These are phyloP conservation scores for Rhinoderma darwinii DNA, from an alignment of 2,113 vertebrate species.

Conservation along the genomic window DNA sequence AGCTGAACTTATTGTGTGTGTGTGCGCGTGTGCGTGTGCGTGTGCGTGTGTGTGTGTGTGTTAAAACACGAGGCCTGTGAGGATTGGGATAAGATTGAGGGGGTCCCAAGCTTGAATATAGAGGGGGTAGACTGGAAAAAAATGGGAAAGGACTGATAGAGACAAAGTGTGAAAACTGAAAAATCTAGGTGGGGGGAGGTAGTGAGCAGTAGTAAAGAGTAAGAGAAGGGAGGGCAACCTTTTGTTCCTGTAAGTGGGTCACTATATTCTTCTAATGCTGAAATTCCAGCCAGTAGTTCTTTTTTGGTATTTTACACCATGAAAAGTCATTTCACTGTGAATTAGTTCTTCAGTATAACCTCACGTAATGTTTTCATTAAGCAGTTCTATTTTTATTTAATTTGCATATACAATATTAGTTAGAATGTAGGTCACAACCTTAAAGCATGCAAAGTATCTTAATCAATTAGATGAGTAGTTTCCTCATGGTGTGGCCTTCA, in stretches of 20 bases:
- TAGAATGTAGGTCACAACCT: slow-evolving; percentile 38
- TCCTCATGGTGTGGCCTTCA: slow-evolving; percentile 5
- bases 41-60: too few species aligned
- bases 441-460: slow-evolving; percentile 34
- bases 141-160: too few species aligned
- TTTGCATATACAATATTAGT: slow-evolving; percentile 19
- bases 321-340: not conserved
- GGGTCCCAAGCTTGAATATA: too few species aligned
- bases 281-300: not conserved
- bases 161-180: not conserved
- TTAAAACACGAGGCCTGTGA: too few species aligned
- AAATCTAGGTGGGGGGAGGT: not conserved
- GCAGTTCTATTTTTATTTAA: slow-evolving; percentile 14
- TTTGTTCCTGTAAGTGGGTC: not conserved
- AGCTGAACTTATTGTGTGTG: too few species aligned
- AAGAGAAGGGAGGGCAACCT: not conserved
- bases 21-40: too few species aligned
- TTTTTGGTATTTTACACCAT: not conserved
- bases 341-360: slow-evolving; percentile 22
- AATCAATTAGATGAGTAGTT: slow-evolving; percentile 39
- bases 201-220: not conserved
- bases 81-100: too few species aligned
- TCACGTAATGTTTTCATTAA: slow-evolving; percentile 27
- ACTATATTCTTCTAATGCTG: not conserved
- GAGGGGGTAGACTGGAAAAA: too few species aligned